Conservation (phyloP, 2,797 vertebrate genomes). For the Crotalus adamanteus region DNA sequence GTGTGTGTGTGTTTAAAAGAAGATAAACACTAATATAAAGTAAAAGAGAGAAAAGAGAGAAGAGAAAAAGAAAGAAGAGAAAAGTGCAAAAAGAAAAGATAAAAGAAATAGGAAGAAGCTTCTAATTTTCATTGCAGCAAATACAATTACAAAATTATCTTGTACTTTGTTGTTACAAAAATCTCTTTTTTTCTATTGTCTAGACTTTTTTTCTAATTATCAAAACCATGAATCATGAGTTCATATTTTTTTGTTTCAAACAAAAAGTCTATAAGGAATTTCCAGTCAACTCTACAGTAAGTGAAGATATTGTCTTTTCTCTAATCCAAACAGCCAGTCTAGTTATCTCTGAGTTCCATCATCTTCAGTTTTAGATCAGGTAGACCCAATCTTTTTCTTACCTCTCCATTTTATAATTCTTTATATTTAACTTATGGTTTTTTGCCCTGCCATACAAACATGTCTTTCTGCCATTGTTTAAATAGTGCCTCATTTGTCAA, state of each 20-base stretch:
- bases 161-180: background rate
- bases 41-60: background rate
- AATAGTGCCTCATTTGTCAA: background rate
- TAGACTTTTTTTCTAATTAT: background rate
- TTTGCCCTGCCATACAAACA: background rate
- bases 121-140: background rate
- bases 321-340: background rate
- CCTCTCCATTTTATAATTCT: background rate
- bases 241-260: background rate
- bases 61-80: background rate
- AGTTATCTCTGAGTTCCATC: background rate
- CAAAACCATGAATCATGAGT: background rate
- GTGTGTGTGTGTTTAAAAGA: background rate
- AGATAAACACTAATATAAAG: background rate
- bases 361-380: background rate
- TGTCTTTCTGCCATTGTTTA: background rate
- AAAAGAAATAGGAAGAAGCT: background rate
- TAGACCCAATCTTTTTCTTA: background rate
- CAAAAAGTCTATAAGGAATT: background rate
- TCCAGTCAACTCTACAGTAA: background rate
- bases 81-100: background rate
- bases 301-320: background rate
- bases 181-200: background rate
- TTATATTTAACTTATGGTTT: background rate
- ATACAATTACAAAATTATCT: background rate